Evolutionary conservation across 2,797 vertebrate species (phyloP).

Genomic region (Enteromius viviparus): DNA sequence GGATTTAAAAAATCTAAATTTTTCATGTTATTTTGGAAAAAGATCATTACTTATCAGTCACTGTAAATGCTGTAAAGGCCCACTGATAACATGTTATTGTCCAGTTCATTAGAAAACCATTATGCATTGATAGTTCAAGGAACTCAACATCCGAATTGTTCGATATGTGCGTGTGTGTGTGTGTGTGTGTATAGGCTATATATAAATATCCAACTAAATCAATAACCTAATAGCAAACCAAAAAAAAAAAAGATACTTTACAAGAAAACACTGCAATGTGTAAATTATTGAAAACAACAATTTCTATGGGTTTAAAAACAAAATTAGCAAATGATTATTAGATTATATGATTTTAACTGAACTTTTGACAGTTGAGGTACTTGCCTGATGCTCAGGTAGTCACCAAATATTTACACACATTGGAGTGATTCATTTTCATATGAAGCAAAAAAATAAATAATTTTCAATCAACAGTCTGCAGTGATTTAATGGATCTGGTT

Average conservation of each 20-base stretch:
- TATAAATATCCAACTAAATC: neutral
- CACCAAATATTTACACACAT: neutral
- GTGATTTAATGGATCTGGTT: conserved; percentile 8
- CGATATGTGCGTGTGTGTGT: neutral
- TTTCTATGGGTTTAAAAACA: neutral
- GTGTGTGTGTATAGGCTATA: neutral
- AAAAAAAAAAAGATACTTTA: neutral
- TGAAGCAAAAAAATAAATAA: neutral
- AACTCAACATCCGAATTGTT: neutral
- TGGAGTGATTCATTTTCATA: neutral
- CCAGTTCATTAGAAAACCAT: neutral
- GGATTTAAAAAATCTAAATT: neutral
- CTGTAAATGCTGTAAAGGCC: neutral
- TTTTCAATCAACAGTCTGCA: neutral
- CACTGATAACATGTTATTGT: neutral
- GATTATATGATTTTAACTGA: neutral
- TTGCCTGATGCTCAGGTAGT: conserved; percentile 4
- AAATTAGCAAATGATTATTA: neutral
- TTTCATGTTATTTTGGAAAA: neutral
- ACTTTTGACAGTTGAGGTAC: neutral
- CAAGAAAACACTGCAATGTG: neutral
- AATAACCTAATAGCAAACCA: neutral
- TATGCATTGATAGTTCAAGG: neutral
- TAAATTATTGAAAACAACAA: neutral
- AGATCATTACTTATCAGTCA: neutral